phyloP scores from a whole-genome alignment of 2,888 invertebrate species.

The Rotaria magnacalcarata region DNA sequence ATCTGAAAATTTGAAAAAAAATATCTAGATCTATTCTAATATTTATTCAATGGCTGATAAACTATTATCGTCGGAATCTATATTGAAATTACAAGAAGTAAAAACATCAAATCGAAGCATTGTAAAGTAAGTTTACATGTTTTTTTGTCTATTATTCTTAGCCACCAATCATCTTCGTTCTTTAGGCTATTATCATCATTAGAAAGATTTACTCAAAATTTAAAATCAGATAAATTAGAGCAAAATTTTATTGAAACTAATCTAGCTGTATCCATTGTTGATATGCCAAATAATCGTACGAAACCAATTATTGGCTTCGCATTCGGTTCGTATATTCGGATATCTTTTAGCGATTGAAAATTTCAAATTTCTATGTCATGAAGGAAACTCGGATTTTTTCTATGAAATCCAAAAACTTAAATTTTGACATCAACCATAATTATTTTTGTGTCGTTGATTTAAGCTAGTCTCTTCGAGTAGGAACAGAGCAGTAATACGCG shows the following conservation, averaged over 20 bases:
- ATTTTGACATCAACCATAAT: too few species aligned
- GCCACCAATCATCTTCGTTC: too few species aligned
- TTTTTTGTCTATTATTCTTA: neutral
- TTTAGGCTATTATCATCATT: neutral
- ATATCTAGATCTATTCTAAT: neutral
- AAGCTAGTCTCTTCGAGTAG: too few species aligned
- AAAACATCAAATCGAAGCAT: neutral
- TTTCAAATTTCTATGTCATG: too few species aligned
- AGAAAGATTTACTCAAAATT: constrained; percentile 3
- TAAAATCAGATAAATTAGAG: neutral
- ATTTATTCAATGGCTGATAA: constrained; percentile 9
- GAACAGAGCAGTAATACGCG: too few species aligned
- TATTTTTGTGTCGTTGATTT: too few species aligned
- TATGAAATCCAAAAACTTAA: too few species aligned
- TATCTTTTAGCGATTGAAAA: too few species aligned
- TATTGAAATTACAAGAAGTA: neutral
- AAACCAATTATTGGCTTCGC: constrained; percentile 16
- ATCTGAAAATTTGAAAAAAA: too few species aligned
- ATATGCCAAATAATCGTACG: neutral
- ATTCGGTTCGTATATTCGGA: neutral
- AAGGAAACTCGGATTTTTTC: too few species aligned
- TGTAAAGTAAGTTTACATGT: neutral
- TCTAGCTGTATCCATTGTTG: neutral
- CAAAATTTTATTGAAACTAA: neutral
- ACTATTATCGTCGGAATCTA: neutral